phyloP scores from a whole-genome alignment of 37 sponge, comb jelly and placozoan species.

The Beroe forskalii region DNA sequence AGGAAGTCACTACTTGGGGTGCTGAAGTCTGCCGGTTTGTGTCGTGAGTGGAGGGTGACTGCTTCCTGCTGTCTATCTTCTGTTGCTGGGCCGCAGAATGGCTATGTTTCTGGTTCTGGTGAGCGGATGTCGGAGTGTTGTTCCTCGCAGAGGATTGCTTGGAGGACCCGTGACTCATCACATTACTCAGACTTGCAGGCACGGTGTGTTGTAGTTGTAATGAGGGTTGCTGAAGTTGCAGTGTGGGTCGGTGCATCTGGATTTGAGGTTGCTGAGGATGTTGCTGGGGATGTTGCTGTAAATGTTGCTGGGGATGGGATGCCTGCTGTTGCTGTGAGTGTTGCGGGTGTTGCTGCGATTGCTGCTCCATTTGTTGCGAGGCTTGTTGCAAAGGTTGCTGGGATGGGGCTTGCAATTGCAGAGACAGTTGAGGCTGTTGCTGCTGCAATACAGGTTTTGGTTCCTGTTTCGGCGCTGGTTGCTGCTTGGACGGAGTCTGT shows the following conservation, averaged over 20 bases:
- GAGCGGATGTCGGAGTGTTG: not conserved
- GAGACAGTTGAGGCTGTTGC: not conserved
- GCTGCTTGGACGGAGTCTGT: not conserved
- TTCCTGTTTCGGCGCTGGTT: not conserved
- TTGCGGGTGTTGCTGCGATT: not conserved
- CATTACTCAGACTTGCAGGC: no score
- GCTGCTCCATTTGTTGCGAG: not conserved
- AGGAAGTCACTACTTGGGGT: not conserved
- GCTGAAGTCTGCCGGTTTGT: not conserved
- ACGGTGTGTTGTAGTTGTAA: no score
- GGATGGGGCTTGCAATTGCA: not conserved
- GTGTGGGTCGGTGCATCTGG: not conserved
- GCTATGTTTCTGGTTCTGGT: not conserved
- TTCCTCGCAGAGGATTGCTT: not conserved
- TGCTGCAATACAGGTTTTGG: not conserved
- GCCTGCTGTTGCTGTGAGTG: not conserved
- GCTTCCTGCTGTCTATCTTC: not conserved
- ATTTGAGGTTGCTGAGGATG: not conserved
- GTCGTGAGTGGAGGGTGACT: slow-evolving; percentile 15
- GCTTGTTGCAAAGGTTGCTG: not conserved
- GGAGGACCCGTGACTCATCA: no score
- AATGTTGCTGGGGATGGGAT: not conserved
- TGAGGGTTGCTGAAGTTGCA: not conserved
- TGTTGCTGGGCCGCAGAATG: not conserved
- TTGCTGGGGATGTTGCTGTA: not conserved